These are phyloP conservation scores for Loris lydekkerianus DNA, from an alignment of 2,797 vertebrate species.

Conservation along the genomic window DNA sequence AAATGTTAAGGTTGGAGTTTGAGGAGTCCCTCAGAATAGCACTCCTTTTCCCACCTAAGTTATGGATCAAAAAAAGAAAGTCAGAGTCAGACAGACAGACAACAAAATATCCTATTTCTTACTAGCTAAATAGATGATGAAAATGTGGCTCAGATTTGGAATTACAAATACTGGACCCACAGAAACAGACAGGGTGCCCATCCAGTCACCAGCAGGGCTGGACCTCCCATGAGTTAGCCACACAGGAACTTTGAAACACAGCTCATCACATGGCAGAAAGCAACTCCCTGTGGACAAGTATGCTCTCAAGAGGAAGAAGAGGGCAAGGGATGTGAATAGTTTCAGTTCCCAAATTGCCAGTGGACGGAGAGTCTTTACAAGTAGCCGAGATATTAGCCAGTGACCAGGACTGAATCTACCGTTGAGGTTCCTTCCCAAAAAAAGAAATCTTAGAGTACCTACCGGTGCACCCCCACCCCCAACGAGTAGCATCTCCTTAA, in stretches of 20 bases:
- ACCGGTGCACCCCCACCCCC: neutral
- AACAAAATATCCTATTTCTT: neutral
- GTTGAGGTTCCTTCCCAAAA: neutral
- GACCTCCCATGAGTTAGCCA: neutral
- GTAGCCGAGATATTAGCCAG: neutral
- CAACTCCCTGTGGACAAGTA: neutral
- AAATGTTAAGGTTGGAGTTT: neutral
- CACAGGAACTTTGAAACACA: neutral
- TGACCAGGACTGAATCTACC: neutral
- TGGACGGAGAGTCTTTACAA: neutral
- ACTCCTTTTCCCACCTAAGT: neutral
- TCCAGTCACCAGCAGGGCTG: neutral
- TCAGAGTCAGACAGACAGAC: neutral
- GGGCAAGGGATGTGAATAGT: neutral
- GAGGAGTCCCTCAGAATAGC: neutral
- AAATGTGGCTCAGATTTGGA: neutral
- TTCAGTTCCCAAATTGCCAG: neutral
- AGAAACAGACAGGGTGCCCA: neutral
- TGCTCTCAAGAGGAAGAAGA: neutral
- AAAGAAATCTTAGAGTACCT: neutral
- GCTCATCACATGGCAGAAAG: neutral
- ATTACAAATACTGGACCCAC: neutral
- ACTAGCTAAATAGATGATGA: neutral
- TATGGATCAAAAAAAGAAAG: neutral
- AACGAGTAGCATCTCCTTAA: neutral